A percentile compares a stretch with the other conserved stretches of the same genome.
phyloP scores from a whole-genome alignment of 2,797 vertebrate species.

The Oreochromis mossambicus region DNA sequence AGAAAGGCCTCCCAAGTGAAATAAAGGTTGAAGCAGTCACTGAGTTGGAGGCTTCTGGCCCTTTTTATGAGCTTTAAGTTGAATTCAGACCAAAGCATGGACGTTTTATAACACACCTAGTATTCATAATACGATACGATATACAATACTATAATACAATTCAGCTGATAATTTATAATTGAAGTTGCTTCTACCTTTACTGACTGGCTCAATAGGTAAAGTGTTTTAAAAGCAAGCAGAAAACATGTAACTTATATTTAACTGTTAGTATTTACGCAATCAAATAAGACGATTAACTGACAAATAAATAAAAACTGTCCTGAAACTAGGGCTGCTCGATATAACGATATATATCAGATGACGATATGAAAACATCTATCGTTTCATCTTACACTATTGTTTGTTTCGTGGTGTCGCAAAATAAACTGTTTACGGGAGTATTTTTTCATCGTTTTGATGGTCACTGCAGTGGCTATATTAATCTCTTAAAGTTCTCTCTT shows the following conservation, averaged over 20 bases:
- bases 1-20: background rate
- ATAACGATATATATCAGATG: background rate
- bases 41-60: background rate
- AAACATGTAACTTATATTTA: background rate
- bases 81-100: background rate
- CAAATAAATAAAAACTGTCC: background rate
- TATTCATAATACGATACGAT: background rate
- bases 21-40: background rate
- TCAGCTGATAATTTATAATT: background rate
- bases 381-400: rapidly evolving
- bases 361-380: too few species aligned
- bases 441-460: background rate
- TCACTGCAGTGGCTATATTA: background rate
- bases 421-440: rapidly evolving
- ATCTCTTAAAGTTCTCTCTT: background rate
- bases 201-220: background rate
- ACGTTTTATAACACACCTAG: background rate
- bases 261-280: background rate
- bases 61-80: background rate
- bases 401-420: rapidly evolving
- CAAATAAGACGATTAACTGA: background rate
- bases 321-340: background rate
- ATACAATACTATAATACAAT: background rate
- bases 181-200: rapidly evolving
- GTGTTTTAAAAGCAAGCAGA: background rate